phyloP scores from a whole-genome alignment of 92 coral and sea anemone genomes.

The Metridium senile region DNA sequence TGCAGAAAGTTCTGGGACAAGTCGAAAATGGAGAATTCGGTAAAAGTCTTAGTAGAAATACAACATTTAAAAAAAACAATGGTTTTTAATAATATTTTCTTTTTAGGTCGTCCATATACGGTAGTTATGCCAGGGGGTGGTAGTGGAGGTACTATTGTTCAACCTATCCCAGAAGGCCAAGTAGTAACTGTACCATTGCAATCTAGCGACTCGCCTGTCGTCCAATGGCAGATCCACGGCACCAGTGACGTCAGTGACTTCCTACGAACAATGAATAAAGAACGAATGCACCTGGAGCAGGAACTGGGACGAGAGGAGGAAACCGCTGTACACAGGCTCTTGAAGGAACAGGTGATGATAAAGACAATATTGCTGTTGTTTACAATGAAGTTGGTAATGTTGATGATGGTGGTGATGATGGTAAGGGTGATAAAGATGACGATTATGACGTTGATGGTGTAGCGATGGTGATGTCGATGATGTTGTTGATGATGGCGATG shows the following conservation, averaged over 20 bases:
- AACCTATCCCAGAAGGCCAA: conserved; percentile 33
- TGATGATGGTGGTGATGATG: not conserved
- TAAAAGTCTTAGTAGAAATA: conserved; percentile 40
- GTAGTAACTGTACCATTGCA: conserved; percentile 46
- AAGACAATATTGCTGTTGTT: not conserved
- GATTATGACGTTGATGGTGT: not conserved
- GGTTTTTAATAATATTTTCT: not conserved
- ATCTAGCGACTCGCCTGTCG: conserved; percentile 52
- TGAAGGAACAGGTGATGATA: conserved; percentile 82
- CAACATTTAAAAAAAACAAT: not conserved
- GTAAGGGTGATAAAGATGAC: not conserved
- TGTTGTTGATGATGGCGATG: not conserved
- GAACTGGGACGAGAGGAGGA: conserved; percentile 87
- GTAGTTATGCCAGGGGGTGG: conserved; percentile 17
- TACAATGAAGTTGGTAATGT: not conserved
- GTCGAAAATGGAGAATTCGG: conserved; percentile 88
- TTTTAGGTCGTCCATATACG: conserved; percentile 15
- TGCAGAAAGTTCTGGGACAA: conserved; percentile 80
- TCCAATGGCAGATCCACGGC: conserved; percentile 81
- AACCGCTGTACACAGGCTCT: conserved; percentile 77
- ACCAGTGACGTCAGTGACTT: conserved; percentile 93
- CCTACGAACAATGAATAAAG: conserved; percentile 90
- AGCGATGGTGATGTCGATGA: not conserved
- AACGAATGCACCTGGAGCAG: conserved; percentile 92
- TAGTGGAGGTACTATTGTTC: not conserved